Base-by-base conservation (phyloP, 2,113 vertebrate species). In the Morone chrysops region DNA sequence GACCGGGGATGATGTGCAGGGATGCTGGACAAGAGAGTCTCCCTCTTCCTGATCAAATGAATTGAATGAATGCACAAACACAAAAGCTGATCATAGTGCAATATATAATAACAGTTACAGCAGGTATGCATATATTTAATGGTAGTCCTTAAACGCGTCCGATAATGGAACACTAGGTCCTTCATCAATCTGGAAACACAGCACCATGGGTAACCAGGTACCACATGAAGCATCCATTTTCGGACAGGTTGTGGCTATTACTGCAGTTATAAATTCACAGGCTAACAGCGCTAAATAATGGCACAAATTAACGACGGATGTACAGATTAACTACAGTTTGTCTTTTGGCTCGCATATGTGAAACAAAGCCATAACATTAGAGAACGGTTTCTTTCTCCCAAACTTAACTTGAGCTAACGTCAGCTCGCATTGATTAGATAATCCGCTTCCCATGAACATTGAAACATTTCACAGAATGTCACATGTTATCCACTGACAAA, bases 41-140 rank as follows among this genome's bases (percentile, higher is more conserved):
- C 63, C 67, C 1, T 84, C 80, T 10, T 11, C 70, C 90, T 93
- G 72, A n/a, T 83, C 40, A 70, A 25, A 50, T 40, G 3, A 36
- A 73, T 50, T 43, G 4, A 25, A 0, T 11, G 5, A 41, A 54
- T 45, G 13, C 5, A 78, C 57, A 78, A 13, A 65, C 20, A 66
- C 7, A 81, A 41, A 69, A 60, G 41, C 11, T 16, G 8, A 31
- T 51, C 20, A 40, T 4, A 10, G 17, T 14, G 11, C 0, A 22
- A 22, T 4, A 13, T 10, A 1, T 4, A 61, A n/a, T 38, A 54
- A 8, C 31, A 45, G 14, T 8, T 31, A 4, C 4, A 25, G 9
- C 14, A 36, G 43, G 1, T 38, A 12, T 31, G 31, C 31, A 31
- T 31, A 31, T 31, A 31, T 31, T 31, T 31, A 31, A 31, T 31